Evolutionary conservation across 2,113 vertebrate genomes (phyloP), one percentile per base, ranked within the genome.

Genomic region (Cyrtonyx montezumae): DNA sequence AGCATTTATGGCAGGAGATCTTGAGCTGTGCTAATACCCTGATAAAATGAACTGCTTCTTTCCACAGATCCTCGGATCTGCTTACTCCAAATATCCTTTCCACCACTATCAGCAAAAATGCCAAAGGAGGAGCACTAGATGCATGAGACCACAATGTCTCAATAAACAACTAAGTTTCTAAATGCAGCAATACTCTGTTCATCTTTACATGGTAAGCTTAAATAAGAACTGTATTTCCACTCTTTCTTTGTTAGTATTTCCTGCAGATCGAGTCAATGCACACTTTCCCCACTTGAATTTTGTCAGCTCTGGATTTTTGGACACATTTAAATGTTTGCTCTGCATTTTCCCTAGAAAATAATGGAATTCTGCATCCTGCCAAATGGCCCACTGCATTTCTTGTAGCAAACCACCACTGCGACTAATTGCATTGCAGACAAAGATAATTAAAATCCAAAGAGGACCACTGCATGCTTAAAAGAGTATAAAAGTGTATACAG

Each of bases 1-100:
- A 95, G 85, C 28, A 73, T 43, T 94, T 93, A 63, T 90, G 92
- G 90, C 91, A 93, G 62, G 87, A 91, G 68, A 85, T 48, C 76
- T 20, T 77, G 69, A 91, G 61, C 61, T 71, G 59, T 8, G 1
- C 71, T 93, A 90, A 89, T 55, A 61, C 28, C 75, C 68, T 75
- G 79, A 85, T 53, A 91, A 92, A 92, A 71, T 36, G n/a, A 56
- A 84, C 5, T 1, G 0, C 26, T 87, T 32, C 45, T 79, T 84
- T 73, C 66, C 48, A 73, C 74, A 56, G 40, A n/a, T 23, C 68
- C 75, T 92, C 40, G n/a, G n/a, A 68, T 87, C 45, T 43, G 34
- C 59, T 53, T 70, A 6, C 4, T 17, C 14, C 32, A 87, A 83
- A 81, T 34, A 48, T 63, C 59, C 51, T 21, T 12, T 48, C 46